Conservation (phyloP, 2,797 vertebrate species). For the Pseudochaenichthys georgianus region DNA sequence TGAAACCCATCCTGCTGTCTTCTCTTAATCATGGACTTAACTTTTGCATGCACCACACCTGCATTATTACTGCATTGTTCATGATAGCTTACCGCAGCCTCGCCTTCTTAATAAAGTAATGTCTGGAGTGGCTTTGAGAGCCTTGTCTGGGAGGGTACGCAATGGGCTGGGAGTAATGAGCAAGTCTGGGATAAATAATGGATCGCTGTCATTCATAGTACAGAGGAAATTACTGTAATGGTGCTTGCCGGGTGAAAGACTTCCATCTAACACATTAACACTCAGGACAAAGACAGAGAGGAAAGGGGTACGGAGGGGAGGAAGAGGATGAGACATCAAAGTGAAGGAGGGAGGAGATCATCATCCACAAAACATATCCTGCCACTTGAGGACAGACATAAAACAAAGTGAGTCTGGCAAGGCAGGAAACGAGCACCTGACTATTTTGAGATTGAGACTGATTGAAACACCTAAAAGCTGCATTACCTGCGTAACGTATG, state of each 20-base stretch:
- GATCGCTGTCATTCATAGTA: slow-evolving; percentile 86
- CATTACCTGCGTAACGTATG: slow-evolving; percentile 60
- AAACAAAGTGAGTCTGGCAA: slow-evolving; percentile 67
- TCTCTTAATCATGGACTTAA: slow-evolving; percentile 55
- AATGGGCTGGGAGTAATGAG: slow-evolving; percentile 80
- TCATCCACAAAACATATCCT: slow-evolving; percentile 64
- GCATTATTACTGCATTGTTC: slow-evolving; percentile 64
- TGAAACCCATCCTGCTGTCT: slow-evolving; percentile 27
- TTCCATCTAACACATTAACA: slow-evolving; percentile 86
- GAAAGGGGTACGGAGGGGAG: slow-evolving; percentile 60
- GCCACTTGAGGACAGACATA: slow-evolving; percentile 53
- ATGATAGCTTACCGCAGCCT: slow-evolving; percentile 60
- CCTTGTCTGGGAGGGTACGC: slow-evolving; percentile 74
- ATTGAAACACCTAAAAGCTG: slow-evolving; percentile 72
- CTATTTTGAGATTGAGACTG: slow-evolving; percentile 74
- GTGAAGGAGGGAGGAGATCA: slow-evolving; percentile 56
- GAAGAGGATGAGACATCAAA: slow-evolving; percentile 64
- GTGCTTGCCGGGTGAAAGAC: slow-evolving; percentile 82
- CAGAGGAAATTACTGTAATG: slow-evolving; percentile 88
- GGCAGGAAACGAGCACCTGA: slow-evolving; percentile 71
- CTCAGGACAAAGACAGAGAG: slow-evolving; percentile 77
- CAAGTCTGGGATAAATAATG: slow-evolving; percentile 87
- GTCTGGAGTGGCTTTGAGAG: slow-evolving; percentile 78
- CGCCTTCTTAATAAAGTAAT: slow-evolving; percentile 79
- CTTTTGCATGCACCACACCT: slow-evolving; percentile 59